These are phyloP conservation scores for Ennomos fuscantarius DNA, from an alignment of 2,888 invertebrate species.

Conservation along the genomic window DNA sequence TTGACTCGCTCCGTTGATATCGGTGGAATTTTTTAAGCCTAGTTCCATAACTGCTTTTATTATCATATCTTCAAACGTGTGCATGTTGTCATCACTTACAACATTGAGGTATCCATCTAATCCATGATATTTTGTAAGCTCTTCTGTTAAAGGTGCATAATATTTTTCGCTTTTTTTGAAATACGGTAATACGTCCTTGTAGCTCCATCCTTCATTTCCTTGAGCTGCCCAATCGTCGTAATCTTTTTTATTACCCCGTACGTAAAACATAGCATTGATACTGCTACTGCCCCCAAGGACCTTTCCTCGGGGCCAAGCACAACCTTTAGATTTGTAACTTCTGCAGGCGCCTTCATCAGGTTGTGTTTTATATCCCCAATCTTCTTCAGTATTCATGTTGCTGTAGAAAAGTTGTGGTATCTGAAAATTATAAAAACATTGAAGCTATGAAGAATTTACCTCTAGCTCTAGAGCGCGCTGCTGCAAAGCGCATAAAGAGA, in stretches of 20 bases:
- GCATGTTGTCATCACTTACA: conserved; percentile 51
- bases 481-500: not conserved
- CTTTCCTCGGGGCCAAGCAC: conserved; percentile 87
- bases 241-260: conserved; percentile 81
- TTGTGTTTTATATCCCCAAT: conserved; percentile 85
- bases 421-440: conserved; percentile 44
- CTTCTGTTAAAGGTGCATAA: conserved; percentile 34
- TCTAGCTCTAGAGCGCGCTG: not conserved
- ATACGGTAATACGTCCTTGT: conserved; percentile 79
- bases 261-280: conserved; percentile 85
- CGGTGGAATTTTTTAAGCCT: conserved; percentile 65
- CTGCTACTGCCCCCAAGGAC: conserved; percentile 85
- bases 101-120: conserved; percentile 70
- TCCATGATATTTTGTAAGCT: conserved; percentile 58
- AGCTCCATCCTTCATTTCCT: conserved; percentile 85
- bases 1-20: conserved; percentile 72
- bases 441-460: too few species aligned
- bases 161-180: conserved; percentile 77
- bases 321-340: conserved; percentile 63
- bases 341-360: conserved; percentile 71
- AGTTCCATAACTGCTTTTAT: conserved; percentile 70
- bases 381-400: conserved; percentile 58
- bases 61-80: conserved; percentile 54
- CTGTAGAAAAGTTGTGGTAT: conserved; percentile 59
- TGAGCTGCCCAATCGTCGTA: conserved; percentile 83